Evolutionary conservation across 2,888 invertebrate genomes (phyloP).

Genomic region (Heliconius cydno): DNA sequence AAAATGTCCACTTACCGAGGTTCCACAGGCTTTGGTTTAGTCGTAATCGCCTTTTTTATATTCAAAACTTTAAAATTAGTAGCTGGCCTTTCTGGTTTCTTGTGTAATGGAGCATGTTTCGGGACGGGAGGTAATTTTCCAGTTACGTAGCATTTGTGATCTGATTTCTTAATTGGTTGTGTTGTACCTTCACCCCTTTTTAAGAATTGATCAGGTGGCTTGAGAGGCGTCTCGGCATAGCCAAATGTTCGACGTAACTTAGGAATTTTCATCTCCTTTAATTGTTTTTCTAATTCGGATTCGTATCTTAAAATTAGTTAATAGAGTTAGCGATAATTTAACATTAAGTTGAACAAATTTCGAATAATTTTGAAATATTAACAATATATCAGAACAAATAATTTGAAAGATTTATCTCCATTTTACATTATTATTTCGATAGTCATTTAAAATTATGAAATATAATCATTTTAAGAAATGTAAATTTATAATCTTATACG

Average conservation of each 20-base stretch:
- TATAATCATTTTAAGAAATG: no score
- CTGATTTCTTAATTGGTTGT: conserved; percentile 68
- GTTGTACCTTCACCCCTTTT: conserved; percentile 84
- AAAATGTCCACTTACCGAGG: conserved; percentile 63
- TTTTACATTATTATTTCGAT: no score
- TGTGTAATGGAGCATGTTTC: conserved; percentile 64
- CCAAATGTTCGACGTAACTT: conserved; percentile 86
- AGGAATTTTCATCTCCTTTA: conserved; percentile 71
- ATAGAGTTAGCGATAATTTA: no score
- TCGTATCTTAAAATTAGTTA: conserved; percentile 68
- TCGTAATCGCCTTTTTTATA: conserved; percentile 82
- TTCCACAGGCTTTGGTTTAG: conserved; percentile 81
- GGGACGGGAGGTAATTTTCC: conserved; percentile 79
- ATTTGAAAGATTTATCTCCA: no score
- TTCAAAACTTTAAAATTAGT: conserved; percentile 85
- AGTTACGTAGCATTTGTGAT: conserved; percentile 68
- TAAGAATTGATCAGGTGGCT: conserved; percentile 84
- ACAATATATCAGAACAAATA: no score
- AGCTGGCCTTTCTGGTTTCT: conserved; percentile 63
- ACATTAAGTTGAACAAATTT: no score
- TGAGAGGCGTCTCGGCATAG: conserved; percentile 84
- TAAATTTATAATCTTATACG: no score
- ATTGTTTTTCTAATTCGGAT: conserved; percentile 77
- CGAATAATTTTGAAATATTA: no score
- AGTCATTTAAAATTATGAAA: no score